phyloP scores from a whole-genome alignment of 2,797 vertebrate genomes.

The Coregonus suidteri region DNA sequence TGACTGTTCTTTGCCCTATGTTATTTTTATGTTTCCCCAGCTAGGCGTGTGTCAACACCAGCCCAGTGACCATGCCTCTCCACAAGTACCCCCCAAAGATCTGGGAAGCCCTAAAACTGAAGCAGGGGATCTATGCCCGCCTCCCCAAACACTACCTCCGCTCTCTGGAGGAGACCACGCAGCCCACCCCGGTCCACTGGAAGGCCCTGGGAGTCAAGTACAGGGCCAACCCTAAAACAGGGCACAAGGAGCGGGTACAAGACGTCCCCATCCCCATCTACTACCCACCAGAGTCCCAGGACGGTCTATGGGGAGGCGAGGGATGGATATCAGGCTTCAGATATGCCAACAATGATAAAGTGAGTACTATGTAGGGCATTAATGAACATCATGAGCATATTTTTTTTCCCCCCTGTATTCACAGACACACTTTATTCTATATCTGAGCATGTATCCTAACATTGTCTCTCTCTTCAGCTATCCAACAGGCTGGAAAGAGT shows the following conservation, averaged over 20 bases:
- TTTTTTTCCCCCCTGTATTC: neutral
- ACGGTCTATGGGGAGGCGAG: constrained; percentile 92
- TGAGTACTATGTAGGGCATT: constrained; percentile 53
- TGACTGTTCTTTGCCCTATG: neutral
- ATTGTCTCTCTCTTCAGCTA: constrained; percentile 63
- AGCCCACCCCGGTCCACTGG: constrained; percentile 86
- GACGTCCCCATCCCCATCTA: constrained; percentile 84
- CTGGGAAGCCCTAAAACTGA: constrained; percentile 81
- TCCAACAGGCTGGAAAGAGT: constrained; percentile 80
- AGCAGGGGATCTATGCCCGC: constrained; percentile 84
- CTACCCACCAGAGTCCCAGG: constrained; percentile 82
- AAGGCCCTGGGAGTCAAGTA: constrained; percentile 78
- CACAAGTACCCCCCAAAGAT: constrained; percentile 81
- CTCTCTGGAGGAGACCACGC: constrained; percentile 67
- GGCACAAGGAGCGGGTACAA: constrained; percentile 83
- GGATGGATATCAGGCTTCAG: constrained; percentile 86
- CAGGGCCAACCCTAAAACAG: constrained; percentile 76
- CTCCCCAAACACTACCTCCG: constrained; percentile 86
- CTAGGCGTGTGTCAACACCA: constrained; percentile 13
- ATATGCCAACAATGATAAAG: constrained; percentile 89
- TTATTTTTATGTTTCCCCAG: constrained; percentile 19
- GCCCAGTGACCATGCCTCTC: constrained; percentile 78
- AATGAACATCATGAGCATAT: neutral
- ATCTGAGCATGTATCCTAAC: neutral
- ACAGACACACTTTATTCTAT: neutral